Conservation (phyloP, 2,113 vertebrate genomes). For the Clinocottus analis region DNA sequence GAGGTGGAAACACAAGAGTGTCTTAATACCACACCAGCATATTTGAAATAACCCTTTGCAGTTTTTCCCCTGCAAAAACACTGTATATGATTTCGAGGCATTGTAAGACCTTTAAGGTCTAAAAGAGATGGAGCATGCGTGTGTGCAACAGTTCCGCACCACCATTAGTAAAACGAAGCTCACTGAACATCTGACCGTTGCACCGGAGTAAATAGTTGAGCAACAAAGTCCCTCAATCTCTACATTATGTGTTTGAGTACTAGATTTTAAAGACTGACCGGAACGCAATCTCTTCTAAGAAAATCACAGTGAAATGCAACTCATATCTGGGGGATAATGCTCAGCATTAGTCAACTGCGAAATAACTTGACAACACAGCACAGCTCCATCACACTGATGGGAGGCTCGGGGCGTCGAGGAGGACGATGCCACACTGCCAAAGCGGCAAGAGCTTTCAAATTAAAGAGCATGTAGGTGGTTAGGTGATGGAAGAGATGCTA, state of each 20-base stretch:
- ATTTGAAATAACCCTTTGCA: background rate
- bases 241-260: background rate
- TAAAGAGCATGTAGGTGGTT: background rate
- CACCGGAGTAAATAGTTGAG: background rate
- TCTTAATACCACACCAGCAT: background rate
- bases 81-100: background rate
- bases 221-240: background rate
- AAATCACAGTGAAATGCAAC: background rate
- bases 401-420: background rate
- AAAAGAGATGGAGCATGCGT: too few species aligned
- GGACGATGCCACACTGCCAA: background rate
- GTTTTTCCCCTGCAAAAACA: background rate
- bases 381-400: background rate
- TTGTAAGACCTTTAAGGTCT: background rate
- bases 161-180: background rate
- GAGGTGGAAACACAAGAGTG: constrained; percentile 69
- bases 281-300: background rate
- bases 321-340: background rate
- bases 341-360: background rate
- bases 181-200: background rate
- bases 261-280: background rate
- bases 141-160: background rate
- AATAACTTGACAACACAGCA: background rate
- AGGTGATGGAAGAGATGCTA: background rate
- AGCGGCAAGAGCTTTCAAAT: background rate